A percentile compares a stretch with the other conserved stretches of the same genome.
Conservation (phyloP, 2,113 vertebrate species). For the Carassius carassius region DNA sequence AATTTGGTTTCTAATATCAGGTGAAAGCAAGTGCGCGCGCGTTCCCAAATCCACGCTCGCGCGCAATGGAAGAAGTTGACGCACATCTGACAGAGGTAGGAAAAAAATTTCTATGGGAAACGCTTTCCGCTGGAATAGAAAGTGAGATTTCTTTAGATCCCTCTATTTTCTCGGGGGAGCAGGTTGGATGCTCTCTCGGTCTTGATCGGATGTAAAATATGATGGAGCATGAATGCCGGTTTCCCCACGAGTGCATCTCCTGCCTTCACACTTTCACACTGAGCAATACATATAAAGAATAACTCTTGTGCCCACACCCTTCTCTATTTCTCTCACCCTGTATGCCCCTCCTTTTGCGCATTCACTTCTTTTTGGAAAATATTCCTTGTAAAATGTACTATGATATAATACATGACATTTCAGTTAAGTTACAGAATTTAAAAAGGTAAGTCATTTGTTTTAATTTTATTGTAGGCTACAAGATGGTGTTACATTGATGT, state of each 20-base stretch:
- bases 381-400: background rate
- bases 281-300: background rate
- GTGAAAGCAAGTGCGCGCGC: constrained; percentile 1
- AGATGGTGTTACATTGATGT: background rate
- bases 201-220: background rate
- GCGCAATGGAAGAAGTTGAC: constrained; percentile 2
- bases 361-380: background rate
- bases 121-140: background rate
- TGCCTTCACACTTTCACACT: constrained; percentile 12
- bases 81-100: background rate
- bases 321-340: background rate
- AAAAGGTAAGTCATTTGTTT: background rate
- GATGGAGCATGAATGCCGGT: constrained; percentile 1
- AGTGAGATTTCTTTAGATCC: background rate
- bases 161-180: background rate
- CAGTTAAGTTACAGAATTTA: background rate
- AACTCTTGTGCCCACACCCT: background rate
- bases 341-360: background rate
- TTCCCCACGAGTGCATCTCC: constrained; percentile 8
- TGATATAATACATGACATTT: background rate
- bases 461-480: background rate
- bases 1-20: background rate
- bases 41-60: background rate
- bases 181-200: background rate
- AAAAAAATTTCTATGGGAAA: background rate